phyloP scores from a whole-genome alignment of 2,888 invertebrate species.

The Ariolimax columbianus region DNA sequence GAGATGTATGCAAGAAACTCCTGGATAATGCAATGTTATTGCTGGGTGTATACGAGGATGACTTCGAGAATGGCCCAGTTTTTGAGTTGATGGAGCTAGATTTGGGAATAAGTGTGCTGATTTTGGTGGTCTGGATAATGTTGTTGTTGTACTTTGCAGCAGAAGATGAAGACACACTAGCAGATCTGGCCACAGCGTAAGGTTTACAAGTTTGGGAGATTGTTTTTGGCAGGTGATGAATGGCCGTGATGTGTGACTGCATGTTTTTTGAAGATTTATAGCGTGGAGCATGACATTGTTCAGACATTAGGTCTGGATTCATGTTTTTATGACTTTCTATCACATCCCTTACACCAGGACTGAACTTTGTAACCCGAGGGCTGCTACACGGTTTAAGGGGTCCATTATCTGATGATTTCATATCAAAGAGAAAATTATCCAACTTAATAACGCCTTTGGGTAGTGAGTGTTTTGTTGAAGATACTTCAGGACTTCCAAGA shows the following conservation, averaged over 20 bases:
- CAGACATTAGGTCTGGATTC: too few relatives aligned
- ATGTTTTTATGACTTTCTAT: too few relatives aligned
- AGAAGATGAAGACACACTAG: slow-evolving; percentile 4
- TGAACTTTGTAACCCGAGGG: too few relatives aligned
- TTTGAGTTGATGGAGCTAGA: slow-evolving; percentile 45
- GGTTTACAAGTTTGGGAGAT: slow-evolving; percentile 44
- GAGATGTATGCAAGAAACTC: slow-evolving; percentile 40
- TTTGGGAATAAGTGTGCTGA: slow-evolving; percentile 50
- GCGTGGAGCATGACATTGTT: too few relatives aligned
- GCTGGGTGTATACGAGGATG: slow-evolving; percentile 44
- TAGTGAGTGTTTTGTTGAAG: not conserved
- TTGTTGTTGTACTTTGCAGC: slow-evolving; percentile 37
- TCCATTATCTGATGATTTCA: slow-evolving; percentile 27
- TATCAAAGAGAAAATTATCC: slow-evolving; percentile 42
- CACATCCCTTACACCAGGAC: too few relatives aligned
- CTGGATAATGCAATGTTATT: slow-evolving; percentile 46
- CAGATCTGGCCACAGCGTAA: slow-evolving; percentile 26
- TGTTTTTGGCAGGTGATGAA: slow-evolving; percentile 45
- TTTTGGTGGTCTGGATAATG: slow-evolving; percentile 49
- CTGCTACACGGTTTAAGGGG: not conserved
- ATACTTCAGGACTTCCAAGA: not conserved
- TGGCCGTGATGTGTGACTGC: slow-evolving; percentile 29
- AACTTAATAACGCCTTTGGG: slow-evolving; percentile 28
- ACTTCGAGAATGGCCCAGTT: slow-evolving; percentile 31
- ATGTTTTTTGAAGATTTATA: not conserved